Conservation (phyloP, 1,140 invertebrate species). For the Trachymyrmex septentrionalis region DNA sequence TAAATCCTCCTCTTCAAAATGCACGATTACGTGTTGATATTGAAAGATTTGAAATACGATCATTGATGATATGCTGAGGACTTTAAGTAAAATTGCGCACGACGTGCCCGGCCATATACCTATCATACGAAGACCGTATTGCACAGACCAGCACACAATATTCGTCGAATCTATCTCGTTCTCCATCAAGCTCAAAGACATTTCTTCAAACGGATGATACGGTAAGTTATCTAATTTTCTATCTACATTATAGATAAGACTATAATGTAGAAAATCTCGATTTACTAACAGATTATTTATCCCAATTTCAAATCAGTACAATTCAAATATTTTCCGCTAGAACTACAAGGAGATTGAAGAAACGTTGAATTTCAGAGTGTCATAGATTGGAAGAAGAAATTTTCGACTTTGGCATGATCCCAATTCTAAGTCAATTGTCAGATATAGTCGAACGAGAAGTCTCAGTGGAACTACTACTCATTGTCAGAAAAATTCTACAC, state of each 20-base stretch:
- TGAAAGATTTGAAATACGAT: slow-evolving; percentile 26
- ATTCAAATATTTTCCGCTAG: neutral
- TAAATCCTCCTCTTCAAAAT: slow-evolving; percentile 9
- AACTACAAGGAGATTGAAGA: neutral
- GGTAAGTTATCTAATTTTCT: neutral
- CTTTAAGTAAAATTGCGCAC: slow-evolving; percentile 14
- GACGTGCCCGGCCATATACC: slow-evolving; percentile 57
- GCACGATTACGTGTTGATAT: slow-evolving; percentile 35
- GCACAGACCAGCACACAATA: slow-evolving; percentile 39
- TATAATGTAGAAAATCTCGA: neutral
- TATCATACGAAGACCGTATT: slow-evolving; percentile 53
- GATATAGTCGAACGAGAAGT: neutral
- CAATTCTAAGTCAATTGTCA: neutral
- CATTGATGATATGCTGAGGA: slow-evolving; percentile 29
- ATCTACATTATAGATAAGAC: neutral
- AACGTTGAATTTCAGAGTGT: neutral
- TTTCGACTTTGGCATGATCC: neutral
- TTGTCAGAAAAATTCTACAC: neutral
- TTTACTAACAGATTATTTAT: neutral
- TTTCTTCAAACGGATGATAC: neutral
- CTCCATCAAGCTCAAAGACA: neutral
- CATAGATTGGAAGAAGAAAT: neutral
- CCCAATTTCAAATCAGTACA: neutral
- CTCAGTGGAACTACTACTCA: neutral
- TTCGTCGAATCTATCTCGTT: neutral